Percentiles rank a stretch among this genome's conserved stretches.
Conservation (phyloP, 2,113 vertebrate species). For the Hippocampus comes region DNA sequence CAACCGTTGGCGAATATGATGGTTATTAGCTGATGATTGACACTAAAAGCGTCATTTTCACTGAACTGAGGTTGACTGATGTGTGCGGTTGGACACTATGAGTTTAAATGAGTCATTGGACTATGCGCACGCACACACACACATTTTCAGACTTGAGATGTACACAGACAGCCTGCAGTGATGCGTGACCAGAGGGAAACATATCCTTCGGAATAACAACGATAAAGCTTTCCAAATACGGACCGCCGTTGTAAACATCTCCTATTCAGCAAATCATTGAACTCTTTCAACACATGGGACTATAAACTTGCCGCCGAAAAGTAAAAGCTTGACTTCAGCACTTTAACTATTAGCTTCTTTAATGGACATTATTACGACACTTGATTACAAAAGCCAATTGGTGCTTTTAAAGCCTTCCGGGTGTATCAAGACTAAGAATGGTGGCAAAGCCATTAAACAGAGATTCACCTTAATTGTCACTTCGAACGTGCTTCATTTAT, state of each 20-base stretch:
- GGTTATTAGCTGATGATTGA: slow-evolving; percentile 2
- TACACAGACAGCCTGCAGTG: neutral
- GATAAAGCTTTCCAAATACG: neutral
- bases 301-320: neutral
- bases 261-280: neutral
- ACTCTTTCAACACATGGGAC: neutral
- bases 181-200: neutral
- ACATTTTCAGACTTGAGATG: neutral
- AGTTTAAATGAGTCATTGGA: neutral
- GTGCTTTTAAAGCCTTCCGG: slow-evolving; percentile 1
- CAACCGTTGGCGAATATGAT: neutral
- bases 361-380: slow-evolving; percentile 2
- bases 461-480: slow-evolving; percentile 10
- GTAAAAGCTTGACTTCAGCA: slow-evolving; percentile 6
- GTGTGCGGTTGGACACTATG: neutral
- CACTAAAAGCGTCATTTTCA: slow-evolving; percentile 2
- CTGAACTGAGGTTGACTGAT: slow-evolving; percentile 1
- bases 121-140: neutral
- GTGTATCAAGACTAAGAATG: neutral
- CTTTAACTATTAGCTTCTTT: slow-evolving; percentile 6
- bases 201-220: neutral
- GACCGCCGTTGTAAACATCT: neutral
- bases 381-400: slow-evolving; percentile 9
- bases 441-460: neutral
- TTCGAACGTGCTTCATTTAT: neutral